phyloP scores from a whole-genome alignment of 1,140 invertebrate species.

The Pantala flavescens region DNA sequence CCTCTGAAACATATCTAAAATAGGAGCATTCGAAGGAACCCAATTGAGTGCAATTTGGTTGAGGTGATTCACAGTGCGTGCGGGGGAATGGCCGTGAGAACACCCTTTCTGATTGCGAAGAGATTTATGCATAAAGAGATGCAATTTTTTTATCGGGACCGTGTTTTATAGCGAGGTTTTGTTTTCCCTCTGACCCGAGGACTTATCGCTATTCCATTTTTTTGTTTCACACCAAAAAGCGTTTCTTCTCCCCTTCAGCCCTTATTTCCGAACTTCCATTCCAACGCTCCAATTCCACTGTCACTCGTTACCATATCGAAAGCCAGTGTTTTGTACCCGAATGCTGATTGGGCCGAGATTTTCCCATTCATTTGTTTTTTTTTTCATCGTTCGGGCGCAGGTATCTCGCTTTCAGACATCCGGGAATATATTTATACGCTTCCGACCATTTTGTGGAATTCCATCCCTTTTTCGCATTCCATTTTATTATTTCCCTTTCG shows the following conservation, averaged over 20 bases:
- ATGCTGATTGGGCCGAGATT: neutral
- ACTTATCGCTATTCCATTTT: neutral
- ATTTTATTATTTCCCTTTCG: too few relatives aligned
- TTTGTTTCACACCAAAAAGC: neutral
- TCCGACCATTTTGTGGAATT: too few relatives aligned
- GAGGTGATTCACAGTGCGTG: too few relatives aligned
- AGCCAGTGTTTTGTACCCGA: neutral
- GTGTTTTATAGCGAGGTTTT: neutral
- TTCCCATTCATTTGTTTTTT: neutral
- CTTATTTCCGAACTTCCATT: neutral
- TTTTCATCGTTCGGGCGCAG: too few relatives aligned
- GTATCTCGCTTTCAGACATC: too few relatives aligned
- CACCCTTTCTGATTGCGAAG: neutral
- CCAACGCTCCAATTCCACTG: neutral
- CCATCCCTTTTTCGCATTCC: too few relatives aligned
- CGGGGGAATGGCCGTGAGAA: too few relatives aligned
- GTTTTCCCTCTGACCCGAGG: neutral
- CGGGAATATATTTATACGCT: too few relatives aligned
- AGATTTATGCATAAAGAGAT: slow-evolving; percentile 3
- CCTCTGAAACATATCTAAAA: too few relatives aligned
- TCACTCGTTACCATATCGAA: slow-evolving; percentile 5
- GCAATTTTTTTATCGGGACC: neutral
- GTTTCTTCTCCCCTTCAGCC: neutral
- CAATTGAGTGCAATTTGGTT: too few relatives aligned
- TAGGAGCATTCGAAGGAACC: too few relatives aligned